Evolutionary conservation across 1,140 invertebrate species (phyloP).

Genomic region (Pogonomyrmex barbatus): DNA sequence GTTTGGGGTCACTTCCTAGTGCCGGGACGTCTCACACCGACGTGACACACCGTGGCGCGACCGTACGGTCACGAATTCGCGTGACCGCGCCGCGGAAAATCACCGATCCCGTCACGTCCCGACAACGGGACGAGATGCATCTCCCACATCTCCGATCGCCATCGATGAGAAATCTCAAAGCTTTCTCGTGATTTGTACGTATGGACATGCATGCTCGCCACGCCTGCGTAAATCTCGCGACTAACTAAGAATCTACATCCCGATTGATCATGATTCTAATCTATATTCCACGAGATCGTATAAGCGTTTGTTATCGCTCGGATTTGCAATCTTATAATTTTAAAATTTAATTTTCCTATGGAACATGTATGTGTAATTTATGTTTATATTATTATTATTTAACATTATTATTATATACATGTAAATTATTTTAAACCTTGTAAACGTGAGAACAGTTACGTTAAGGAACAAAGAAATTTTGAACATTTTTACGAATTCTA

Average conservation of each 20-base stretch:
- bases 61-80: constrained; percentile 80
- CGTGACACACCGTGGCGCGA: constrained; percentile 75
- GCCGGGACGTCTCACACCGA: constrained; percentile 79
- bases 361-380: too few relatives aligned
- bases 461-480: too few relatives aligned
- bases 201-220: not conserved
- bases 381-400: too few relatives aligned
- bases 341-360: too few relatives aligned
- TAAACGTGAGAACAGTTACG: too few relatives aligned
- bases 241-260: not conserved
- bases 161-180: constrained; percentile 48
- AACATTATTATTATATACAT: too few relatives aligned
- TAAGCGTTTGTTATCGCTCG: not conserved
- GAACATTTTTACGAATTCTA: too few relatives aligned
- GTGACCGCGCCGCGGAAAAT: constrained; percentile 77
- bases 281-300: not conserved
- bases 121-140: constrained; percentile 21
- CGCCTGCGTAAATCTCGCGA: not conserved
- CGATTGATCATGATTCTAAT: not conserved
- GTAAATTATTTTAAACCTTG: too few relatives aligned
- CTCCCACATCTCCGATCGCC: constrained; percentile 27
- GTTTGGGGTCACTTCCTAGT: constrained; percentile 80
- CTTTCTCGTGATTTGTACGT: constrained; percentile 31
- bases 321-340: not conserved
- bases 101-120: constrained; percentile 40